Conservation (phyloP, 2,113 vertebrate species). For the Hirundichthys speculiger region DNA sequence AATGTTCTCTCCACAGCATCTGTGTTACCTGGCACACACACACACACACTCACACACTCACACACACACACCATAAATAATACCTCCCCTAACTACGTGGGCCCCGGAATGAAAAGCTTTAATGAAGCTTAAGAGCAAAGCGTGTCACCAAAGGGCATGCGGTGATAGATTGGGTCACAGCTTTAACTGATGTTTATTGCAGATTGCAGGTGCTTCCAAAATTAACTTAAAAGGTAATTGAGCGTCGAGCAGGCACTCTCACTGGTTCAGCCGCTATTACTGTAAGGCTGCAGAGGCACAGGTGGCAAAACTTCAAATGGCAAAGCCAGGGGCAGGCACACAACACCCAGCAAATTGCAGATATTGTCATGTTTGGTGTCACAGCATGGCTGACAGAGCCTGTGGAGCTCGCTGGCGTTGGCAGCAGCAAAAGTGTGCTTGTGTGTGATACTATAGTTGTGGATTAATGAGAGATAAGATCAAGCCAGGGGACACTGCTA, state of each 20-base stretch:
- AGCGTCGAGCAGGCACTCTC: constrained; percentile 47
- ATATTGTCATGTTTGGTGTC: constrained; percentile 73
- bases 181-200: constrained; percentile 70
- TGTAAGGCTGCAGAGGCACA: constrained; percentile 55
- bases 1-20: constrained; percentile 68
- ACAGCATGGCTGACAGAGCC: constrained; percentile 71
- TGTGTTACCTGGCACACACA: constrained; percentile 64
- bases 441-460: constrained; percentile 57
- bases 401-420: constrained; percentile 54
- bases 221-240: constrained; percentile 66
- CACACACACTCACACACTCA: background rate
- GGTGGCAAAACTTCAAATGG: constrained; percentile 75
- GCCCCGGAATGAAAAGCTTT: constrained; percentile 60
- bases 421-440: constrained; percentile 54
- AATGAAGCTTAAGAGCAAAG: constrained; percentile 71
- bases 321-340: constrained; percentile 62
- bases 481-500: constrained; percentile 49
- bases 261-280: constrained; percentile 61
- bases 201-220: constrained; percentile 64
- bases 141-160: constrained; percentile 54
- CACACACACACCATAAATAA: constrained; percentile 61
- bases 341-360: constrained; percentile 74
- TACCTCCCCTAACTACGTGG: constrained; percentile 59
- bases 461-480: constrained; percentile 71
- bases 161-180: constrained; percentile 61